Conservation (phyloP, 2,888 invertebrate species). For the Azorinus chamasolen region DNA sequence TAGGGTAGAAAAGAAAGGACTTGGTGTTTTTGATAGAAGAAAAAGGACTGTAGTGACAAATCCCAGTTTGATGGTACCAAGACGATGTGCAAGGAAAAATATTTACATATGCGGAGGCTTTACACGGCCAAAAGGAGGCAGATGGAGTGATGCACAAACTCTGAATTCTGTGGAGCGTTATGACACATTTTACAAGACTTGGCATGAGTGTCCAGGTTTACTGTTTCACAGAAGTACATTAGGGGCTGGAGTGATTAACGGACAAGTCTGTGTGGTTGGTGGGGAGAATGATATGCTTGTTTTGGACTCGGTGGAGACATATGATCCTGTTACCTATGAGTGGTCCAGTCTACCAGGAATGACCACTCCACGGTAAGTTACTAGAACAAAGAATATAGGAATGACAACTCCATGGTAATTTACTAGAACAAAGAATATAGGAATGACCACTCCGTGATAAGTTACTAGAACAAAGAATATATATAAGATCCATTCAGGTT, state of each 20-base stretch:
- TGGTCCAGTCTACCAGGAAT: slow-evolving; percentile 89
- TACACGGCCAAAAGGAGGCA: slow-evolving; percentile 93
- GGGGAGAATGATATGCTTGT: slow-evolving; percentile 95
- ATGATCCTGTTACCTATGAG: slow-evolving; percentile 80
- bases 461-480: not conserved
- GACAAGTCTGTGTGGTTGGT: slow-evolving; percentile 95
- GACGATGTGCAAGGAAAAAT: slow-evolving; percentile 94
- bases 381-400: not conserved
- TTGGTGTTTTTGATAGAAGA: slow-evolving; percentile 35
- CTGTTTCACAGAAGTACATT: slow-evolving; percentile 94
- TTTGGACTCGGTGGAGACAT: slow-evolving; percentile 87
- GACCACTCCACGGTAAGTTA: slow-evolving; percentile 86
- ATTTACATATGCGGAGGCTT: slow-evolving; percentile 96
- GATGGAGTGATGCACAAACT: slow-evolving; percentile 90
- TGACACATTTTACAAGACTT: slow-evolving; percentile 80
- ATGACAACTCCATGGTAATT: slow-evolving; percentile 86
- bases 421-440: not conserved
- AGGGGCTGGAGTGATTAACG: slow-evolving; percentile 94
- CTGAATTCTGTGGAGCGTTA: slow-evolving; percentile 94
- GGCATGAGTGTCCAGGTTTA: slow-evolving; percentile 89
- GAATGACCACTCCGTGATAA: slow-evolving; percentile 86
- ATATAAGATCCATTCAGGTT: too few species aligned
- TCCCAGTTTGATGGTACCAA: slow-evolving; percentile 88
- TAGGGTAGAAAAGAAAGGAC: slow-evolving; percentile 58
- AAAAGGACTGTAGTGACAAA: slow-evolving; percentile 17